Evolutionary conservation across 2,888 invertebrate species (phyloP).

Genomic region (Himalopsyche kuldschensis): DNA sequence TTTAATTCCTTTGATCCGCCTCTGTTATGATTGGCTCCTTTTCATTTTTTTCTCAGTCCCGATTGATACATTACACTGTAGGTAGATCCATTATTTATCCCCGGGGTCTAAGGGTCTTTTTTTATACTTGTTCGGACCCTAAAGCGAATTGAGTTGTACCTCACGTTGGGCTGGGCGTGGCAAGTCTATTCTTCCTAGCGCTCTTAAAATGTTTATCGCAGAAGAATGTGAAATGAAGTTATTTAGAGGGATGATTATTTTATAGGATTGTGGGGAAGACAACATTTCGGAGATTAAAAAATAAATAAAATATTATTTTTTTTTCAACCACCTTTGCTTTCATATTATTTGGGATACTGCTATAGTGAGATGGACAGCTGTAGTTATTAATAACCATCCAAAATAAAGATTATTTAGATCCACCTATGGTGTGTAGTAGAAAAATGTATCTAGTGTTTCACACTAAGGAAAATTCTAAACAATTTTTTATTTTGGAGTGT

Average conservation of each 20-base stretch:
- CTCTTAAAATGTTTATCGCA: constrained; percentile 33
- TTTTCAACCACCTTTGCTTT: too few species aligned
- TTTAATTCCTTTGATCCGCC: neutral
- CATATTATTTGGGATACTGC: too few species aligned
- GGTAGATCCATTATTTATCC: constrained; percentile 32
- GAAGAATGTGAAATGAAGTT: constrained; percentile 35
- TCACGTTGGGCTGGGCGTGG: constrained; percentile 28
- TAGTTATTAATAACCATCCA: too few species aligned
- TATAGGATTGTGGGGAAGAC: neutral
- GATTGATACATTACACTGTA: constrained; percentile 34
- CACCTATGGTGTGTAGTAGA: too few species aligned
- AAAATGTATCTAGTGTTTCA: too few species aligned
- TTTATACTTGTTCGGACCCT: constrained; percentile 9
- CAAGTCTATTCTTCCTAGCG: constrained; percentile 21
- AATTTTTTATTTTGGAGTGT: too few species aligned
- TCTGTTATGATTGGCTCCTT: constrained; percentile 12
- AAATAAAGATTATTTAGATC: too few species aligned
- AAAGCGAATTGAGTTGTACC: constrained; percentile 11
- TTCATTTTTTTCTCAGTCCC: constrained; percentile 10
- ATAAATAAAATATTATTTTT: too few species aligned
- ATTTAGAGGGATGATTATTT: constrained; percentile 14
- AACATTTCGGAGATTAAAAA: neutral
- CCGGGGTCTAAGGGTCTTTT: constrained; percentile 18
- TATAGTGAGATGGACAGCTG: too few species aligned
- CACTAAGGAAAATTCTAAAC: too few species aligned